These are phyloP conservation scores for Cassiopea xamachana DNA, from an alignment of 30 jellyfish, hydroid and myxozoan genomes.

Conservation along the genomic window DNA sequence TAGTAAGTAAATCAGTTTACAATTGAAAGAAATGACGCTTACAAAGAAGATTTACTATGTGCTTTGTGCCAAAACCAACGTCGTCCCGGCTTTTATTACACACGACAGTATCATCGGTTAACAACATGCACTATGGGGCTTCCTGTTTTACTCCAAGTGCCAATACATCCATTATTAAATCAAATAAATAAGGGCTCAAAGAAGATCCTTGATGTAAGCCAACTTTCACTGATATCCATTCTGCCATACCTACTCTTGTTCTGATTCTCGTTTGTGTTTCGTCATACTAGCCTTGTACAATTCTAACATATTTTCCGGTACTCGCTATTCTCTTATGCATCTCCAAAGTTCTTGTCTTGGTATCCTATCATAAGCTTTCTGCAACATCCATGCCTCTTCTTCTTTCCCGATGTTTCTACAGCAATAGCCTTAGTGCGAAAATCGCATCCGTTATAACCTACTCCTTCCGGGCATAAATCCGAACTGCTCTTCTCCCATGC, in stretches of 20 bases:
- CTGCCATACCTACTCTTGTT: too few relatives aligned
- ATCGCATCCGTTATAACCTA: slow-evolving; percentile 16
- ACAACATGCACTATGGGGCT: background rate
- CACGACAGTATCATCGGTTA: background rate
- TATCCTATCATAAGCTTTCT: slow-evolving; percentile 49
- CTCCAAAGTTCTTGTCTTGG: background rate
- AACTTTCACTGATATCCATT: background rate
- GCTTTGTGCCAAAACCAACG: background rate
- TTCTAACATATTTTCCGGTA: background rate
- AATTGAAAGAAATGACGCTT: too few relatives aligned
- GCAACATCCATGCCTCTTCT: slow-evolving; percentile 6
- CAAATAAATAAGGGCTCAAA: background rate
- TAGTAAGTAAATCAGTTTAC: too few relatives aligned
- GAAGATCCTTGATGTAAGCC: slow-evolving; percentile 6
- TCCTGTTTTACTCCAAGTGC: background rate
- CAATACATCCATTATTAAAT: background rate
- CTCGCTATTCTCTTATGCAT: background rate
- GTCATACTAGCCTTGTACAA: background rate
- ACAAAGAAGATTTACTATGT: too few relatives aligned
- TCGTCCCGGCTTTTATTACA: background rate
- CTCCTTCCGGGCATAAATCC: slow-evolving; percentile 12
- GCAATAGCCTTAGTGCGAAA: background rate
- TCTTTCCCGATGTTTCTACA: slow-evolving; percentile 9
- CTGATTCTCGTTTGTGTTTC: too few relatives aligned
- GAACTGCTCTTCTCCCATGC: background rate